A percentile compares a stretch with the other conserved stretches of the same genome.
phyloP scores from a whole-genome alignment of 1,140 invertebrate genomes.

The Drosophila persimilis region DNA sequence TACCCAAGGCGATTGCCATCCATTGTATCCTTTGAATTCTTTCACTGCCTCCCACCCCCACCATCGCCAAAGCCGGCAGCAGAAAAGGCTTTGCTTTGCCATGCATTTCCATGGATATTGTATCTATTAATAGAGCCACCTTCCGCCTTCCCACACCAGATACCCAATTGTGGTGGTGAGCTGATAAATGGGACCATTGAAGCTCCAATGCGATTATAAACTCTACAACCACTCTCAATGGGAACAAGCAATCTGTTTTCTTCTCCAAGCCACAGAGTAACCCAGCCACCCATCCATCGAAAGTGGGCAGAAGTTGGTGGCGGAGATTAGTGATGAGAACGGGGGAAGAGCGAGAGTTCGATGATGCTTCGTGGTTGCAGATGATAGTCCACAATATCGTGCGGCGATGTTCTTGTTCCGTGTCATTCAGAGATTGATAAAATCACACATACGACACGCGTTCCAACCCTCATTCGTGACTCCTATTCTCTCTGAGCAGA shows the following conservation, averaged over 20 bases:
- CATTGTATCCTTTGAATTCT: neutral
- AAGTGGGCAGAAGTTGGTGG: no score
- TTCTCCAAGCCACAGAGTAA: no score
- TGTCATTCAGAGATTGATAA: neutral
- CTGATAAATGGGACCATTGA: constrained; percentile 1
- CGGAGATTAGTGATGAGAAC: no score
- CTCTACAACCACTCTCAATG: constrained; percentile 18
- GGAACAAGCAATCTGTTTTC: constrained; percentile 1
- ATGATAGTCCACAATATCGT: no score
- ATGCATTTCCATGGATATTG: constrained; percentile 24
- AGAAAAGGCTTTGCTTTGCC: no score
- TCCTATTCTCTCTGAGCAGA: no score
- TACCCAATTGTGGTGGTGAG: neutral
- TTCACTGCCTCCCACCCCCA: neutral
- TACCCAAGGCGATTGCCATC: neutral
- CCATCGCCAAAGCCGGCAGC: no score
- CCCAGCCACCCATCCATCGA: no score
- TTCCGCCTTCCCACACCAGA: neutral
- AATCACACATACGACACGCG: neutral
- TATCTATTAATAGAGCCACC: constrained; percentile 22
- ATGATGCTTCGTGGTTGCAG: no score
- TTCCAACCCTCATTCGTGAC: neutral
- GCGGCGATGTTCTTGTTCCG: no score
- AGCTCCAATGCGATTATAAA: constrained; percentile 6
- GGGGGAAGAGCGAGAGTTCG: no score